Percentiles rank a stretch among this genome's conserved stretches.
phyloP scores from a whole-genome alignment of 2,797 vertebrate genomes.

The Notolabrus celidotus region DNA sequence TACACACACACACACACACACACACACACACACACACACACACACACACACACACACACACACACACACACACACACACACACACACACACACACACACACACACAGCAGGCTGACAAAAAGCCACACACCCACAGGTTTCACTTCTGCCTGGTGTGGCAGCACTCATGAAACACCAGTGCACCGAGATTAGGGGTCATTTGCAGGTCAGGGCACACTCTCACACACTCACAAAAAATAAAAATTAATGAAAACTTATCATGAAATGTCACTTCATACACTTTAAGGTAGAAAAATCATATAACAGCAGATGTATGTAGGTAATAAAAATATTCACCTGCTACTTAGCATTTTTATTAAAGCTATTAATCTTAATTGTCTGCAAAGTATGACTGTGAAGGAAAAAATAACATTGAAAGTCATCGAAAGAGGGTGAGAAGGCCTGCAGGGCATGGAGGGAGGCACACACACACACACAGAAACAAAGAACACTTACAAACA shows the following conservation, averaged over 20 bases:
- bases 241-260: no score
- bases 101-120: conserved; percentile 73
- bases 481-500: background rate
- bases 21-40: conserved; percentile 78
- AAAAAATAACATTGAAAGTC: background rate
- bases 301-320: background rate
- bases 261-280: no score
- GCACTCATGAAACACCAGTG: conserved; percentile 77
- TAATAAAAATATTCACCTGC: background rate
- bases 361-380: background rate
- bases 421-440: conserved; percentile 30
- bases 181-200: conserved; percentile 82
- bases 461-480: conserved; percentile 10
- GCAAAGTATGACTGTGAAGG: background rate
- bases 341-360: conserved; percentile 6
- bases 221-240: conserved; percentile 17
- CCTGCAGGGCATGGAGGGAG: conserved; percentile 37
- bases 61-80: conserved; percentile 63
- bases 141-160: conserved; percentile 88
- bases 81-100: conserved; percentile 56
- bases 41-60: conserved; percentile 63
- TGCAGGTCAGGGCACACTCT: conserved; percentile 73
- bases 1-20: conserved; percentile 53
- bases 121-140: conserved; percentile 85
- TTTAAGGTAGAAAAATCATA: conserved; percentile 1